Percentiles rank a stretch among this genome's conserved stretches.
Evolutionary conservation across 2,888 invertebrate genomes (phyloP).

Genomic region (Orgyia antiqua): DNA sequence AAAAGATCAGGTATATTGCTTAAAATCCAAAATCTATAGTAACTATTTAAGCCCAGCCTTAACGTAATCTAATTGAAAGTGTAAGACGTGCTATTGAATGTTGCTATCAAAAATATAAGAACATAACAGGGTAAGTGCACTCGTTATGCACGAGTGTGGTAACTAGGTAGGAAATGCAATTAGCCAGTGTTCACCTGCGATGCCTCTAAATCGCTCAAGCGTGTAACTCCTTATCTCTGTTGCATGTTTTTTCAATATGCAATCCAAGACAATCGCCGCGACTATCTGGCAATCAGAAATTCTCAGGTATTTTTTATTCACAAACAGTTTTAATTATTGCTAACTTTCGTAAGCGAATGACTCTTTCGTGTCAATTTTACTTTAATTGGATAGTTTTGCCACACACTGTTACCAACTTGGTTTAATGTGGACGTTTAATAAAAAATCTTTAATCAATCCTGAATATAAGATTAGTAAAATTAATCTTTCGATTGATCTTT

Average conservation of each 20-base stretch:
- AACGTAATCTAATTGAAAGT: too few species aligned
- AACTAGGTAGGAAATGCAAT: constrained; percentile 74
- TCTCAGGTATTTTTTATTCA: constrained; percentile 73
- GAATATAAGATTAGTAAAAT: too few species aligned
- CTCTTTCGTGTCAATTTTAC: constrained; percentile 2
- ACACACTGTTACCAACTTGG: constrained; percentile 22
- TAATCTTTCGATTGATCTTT: too few species aligned
- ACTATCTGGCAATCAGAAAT: constrained; percentile 70
- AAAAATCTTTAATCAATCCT: too few species aligned
- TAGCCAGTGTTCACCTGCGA: constrained; percentile 58
- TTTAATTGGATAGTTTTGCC: constrained; percentile 50
- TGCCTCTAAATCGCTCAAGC: constrained; percentile 65
- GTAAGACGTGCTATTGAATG: too few species aligned
- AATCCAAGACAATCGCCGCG: constrained; percentile 68
- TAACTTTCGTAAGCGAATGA: constrained; percentile 61
- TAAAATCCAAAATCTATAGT: too few species aligned
- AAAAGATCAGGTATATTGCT: too few species aligned
- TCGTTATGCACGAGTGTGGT: constrained; percentile 47
- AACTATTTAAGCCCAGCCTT: too few species aligned
- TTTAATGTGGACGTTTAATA: too few species aligned
- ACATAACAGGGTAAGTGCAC: constrained; percentile 27
- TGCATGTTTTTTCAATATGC: constrained; percentile 78
- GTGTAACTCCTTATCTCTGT: constrained; percentile 74
- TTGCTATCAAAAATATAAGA: too few species aligned
- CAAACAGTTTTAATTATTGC: constrained; percentile 67